Evolutionary conservation across 2,888 invertebrate genomes (phyloP).

Genomic region (Pandemis cinnamomeana): DNA sequence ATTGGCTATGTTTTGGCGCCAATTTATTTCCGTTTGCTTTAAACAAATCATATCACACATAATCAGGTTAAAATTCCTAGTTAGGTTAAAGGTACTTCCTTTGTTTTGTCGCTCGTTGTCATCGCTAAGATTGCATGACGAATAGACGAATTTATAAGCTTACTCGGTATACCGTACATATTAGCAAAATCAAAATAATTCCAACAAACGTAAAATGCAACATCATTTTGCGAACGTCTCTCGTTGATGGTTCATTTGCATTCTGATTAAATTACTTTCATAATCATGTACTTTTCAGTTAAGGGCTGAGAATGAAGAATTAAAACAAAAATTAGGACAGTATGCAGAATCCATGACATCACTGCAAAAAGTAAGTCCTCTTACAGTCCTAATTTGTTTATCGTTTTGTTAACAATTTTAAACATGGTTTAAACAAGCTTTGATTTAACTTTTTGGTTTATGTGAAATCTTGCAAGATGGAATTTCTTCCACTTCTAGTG

Average conservation of each 20-base stretch:
- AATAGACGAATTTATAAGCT: neutral
- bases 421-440: too few relatives aligned
- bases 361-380: constrained; percentile 71
- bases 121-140: neutral
- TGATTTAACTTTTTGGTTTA: too few relatives aligned
- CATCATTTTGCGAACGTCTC: too few relatives aligned
- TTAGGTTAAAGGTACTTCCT: neutral
- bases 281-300: constrained; percentile 60
- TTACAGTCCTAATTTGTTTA: neutral
- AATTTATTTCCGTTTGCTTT: constrained; percentile 50
- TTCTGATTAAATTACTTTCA: neutral
- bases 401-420: too few relatives aligned
- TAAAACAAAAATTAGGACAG: constrained; percentile 67
- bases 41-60: neutral
- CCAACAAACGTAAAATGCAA: too few relatives aligned
- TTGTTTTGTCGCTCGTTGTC: neutral
- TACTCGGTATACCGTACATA: neutral
- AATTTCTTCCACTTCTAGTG: too few relatives aligned
- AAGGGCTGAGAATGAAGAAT: constrained; percentile 65
- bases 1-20: constrained; percentile 65
- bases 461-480: too few relatives aligned
- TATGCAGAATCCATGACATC: constrained; percentile 58
- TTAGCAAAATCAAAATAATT: too few relatives aligned
- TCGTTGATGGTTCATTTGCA: too few relatives aligned
- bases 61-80: neutral